These are phyloP conservation scores for Antitype chi DNA, from an alignment of 2,888 invertebrate species.

Conservation along the genomic window DNA sequence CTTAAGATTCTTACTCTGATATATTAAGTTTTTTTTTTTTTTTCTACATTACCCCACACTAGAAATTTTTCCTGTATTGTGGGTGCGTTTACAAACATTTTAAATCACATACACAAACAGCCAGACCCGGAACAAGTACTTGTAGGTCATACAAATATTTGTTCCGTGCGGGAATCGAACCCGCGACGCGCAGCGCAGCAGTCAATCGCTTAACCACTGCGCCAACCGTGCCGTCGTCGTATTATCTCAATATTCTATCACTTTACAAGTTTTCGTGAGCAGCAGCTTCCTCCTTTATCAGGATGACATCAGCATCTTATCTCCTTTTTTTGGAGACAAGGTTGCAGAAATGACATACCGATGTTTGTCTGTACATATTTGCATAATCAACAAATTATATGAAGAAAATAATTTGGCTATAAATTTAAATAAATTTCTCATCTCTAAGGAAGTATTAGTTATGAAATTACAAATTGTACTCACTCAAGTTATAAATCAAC, in stretches of 20 bases:
- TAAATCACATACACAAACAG: no score
- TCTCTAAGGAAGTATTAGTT: not conserved
- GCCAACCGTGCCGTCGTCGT: no score
- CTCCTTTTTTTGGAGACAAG: not conserved
- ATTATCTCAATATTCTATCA: no score
- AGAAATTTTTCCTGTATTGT: no score
- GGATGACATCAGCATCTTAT: slow-evolving; percentile 14
- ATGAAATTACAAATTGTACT: not conserved
- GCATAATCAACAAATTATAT: not conserved
- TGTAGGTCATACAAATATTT: no score
- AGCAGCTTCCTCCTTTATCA: not conserved
- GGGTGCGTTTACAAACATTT: no score
- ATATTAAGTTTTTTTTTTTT: no score
- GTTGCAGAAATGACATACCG: not conserved
- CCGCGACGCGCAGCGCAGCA: no score
- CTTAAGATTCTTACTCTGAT: not conserved
- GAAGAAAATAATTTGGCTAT: not conserved
- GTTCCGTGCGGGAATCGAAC: no score
- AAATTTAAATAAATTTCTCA: not conserved
- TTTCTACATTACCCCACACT: no score
- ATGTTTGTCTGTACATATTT: not conserved
- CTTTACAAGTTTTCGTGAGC: not conserved
- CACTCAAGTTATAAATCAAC: not conserved
- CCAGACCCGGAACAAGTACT: no score
- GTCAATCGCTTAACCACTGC: no score